Evolutionary conservation across 23 tunicate genomes (phyloP).

Genomic region (Phallusia fumigata): DNA sequence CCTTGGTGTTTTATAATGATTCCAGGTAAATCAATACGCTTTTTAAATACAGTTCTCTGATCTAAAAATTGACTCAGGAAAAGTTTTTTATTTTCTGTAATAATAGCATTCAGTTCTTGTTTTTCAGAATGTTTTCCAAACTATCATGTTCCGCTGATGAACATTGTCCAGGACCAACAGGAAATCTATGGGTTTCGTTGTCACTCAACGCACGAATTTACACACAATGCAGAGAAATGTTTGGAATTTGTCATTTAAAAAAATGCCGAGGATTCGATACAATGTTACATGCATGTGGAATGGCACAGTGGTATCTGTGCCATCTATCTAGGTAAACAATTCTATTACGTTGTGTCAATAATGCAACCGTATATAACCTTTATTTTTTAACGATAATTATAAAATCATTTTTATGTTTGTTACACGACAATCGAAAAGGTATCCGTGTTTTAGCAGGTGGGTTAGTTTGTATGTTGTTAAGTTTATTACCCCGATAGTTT

Average conservation of each 20-base stretch:
- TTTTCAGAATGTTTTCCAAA: conserved; percentile 39
- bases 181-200: conserved; percentile 62
- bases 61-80: too few species aligned
- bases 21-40: conserved; percentile 63
- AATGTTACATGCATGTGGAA: conserved; percentile 78
- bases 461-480: too few species aligned
- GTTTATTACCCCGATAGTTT: too few species aligned
- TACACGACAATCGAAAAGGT: too few species aligned
- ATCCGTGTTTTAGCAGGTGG: too few species aligned
- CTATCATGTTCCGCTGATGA: conserved; percentile 45
- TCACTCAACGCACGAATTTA: conserved; percentile 73
- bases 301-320: conserved; percentile 84
- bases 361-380: too few species aligned
- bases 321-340: conserved; percentile 37
- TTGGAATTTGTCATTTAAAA: conserved; percentile 65
- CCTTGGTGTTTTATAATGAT: conserved; percentile 76
- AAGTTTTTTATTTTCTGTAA: too few species aligned
- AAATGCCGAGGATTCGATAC: conserved; percentile 80
- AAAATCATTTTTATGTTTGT: too few species aligned
- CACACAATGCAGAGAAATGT: conserved; percentile 55
- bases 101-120: too few species aligned
- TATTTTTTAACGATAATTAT: too few species aligned
- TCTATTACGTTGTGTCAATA: too few species aligned
- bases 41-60: too few species aligned
- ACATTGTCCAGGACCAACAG: conserved; percentile 64